phyloP scores from a whole-genome alignment of 2,888 invertebrate genomes.

The Bellardia pandia region DNA sequence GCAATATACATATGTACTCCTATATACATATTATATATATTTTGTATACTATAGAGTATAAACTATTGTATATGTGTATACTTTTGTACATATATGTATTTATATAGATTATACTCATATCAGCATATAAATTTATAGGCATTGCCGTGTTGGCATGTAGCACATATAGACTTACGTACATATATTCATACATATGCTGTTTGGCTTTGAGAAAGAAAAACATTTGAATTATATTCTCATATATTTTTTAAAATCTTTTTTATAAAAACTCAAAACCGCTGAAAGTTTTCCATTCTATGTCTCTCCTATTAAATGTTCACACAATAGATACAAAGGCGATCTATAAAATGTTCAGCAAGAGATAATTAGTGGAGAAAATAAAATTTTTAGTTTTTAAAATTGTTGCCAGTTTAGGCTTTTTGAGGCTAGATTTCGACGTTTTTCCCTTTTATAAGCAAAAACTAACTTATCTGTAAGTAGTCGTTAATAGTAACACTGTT shows the following conservation, averaged over 20 bases:
- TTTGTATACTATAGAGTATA: not conserved
- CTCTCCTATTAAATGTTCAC: accelerated
- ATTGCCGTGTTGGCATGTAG: not conserved
- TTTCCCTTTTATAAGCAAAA: too few species aligned
- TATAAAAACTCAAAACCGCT: not conserved
- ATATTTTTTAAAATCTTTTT: not conserved
- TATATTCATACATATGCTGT: not conserved
- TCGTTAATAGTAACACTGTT: too few species aligned
- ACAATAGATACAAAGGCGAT: too few species aligned
- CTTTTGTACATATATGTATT: too few species aligned
- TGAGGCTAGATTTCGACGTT: too few species aligned
- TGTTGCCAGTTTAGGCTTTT: too few species aligned
- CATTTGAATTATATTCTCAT: conserved; percentile 18
- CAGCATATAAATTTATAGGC: not conserved
- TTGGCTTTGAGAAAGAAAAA: not conserved
- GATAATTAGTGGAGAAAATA: too few species aligned
- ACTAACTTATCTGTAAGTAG: too few species aligned
- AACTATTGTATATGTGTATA: too few species aligned
- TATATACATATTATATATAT: not conserved
- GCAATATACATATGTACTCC: not conserved
- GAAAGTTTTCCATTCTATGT: not conserved
- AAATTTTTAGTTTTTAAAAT: too few species aligned
- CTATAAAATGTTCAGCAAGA: too few species aligned
- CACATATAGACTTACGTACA: not conserved
- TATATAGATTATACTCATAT: too few species aligned